phyloP scores from a whole-genome alignment of 2,888 invertebrate genomes.

The Nomada fabriciana region DNA sequence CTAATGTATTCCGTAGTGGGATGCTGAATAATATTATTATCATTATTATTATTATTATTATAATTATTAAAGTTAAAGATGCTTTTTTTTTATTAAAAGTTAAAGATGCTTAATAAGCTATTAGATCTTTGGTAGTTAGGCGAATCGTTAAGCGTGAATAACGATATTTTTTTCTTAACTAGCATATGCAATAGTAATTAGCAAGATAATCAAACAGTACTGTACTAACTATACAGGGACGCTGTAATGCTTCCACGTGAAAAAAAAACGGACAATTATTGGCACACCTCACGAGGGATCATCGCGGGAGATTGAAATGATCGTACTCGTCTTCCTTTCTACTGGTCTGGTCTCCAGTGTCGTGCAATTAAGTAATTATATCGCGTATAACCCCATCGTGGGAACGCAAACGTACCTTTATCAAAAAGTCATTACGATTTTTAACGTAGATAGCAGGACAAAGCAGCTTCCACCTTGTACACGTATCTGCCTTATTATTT shows the following conservation, averaged over 20 bases:
- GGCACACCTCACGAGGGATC: slow-evolving; percentile 2
- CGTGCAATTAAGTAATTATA: slow-evolving; percentile 57
- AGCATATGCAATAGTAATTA: neutral
- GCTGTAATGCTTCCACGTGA: neutral
- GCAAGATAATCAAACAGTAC: neutral
- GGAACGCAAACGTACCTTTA: slow-evolving; percentile 33
- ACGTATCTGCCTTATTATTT: slow-evolving; percentile 22
- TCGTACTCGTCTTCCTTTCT: slow-evolving; percentile 29
- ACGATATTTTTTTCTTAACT: too few species aligned
- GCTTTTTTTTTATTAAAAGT: too few species aligned
- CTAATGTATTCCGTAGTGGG: too few species aligned
- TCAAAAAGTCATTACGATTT: slow-evolving; percentile 53
- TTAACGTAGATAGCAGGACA: slow-evolving; percentile 25
- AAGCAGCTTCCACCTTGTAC: neutral
- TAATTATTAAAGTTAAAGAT: too few species aligned
- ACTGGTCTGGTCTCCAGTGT: slow-evolving; percentile 8
- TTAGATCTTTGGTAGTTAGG: too few species aligned
- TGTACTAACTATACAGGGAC: neutral
- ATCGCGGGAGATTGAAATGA: slow-evolving; percentile 29
- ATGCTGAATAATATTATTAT: too few species aligned
- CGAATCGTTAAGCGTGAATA: too few species aligned
- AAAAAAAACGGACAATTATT: slow-evolving; percentile 14
- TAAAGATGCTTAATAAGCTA: too few species aligned
- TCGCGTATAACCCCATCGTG: slow-evolving; percentile 34
- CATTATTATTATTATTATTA: too few species aligned